Conservation (phyloP, 1,140 invertebrate species). For the Macrosteles quadrilineatus region DNA sequence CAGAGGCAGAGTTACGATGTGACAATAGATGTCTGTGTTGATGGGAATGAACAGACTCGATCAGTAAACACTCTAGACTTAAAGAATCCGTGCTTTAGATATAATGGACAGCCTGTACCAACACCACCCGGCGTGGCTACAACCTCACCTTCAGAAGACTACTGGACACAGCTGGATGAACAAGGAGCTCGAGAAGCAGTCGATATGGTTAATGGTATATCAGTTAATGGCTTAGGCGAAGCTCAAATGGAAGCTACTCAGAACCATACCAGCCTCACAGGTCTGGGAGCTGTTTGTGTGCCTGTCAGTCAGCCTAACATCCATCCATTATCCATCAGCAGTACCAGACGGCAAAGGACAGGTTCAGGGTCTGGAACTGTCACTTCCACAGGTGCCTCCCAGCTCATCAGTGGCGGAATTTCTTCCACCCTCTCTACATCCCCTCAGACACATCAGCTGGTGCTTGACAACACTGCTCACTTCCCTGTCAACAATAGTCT, state of each 20-base stretch:
- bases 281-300: conserved; percentile 13
- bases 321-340: conserved; percentile 63
- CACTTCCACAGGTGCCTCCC: conserved; percentile 62
- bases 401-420: conserved; percentile 72
- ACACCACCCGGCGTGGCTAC: conserved; percentile 87
- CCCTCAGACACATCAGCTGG: conserved; percentile 53
- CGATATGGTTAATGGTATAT: conserved; percentile 79
- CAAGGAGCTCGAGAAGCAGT: conserved; percentile 69
- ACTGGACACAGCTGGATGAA: conserved; percentile 83
- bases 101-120: conserved; percentile 82
- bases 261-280: conserved; percentile 37
- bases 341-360: conserved; percentile 61
- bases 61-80: conserved; percentile 93
- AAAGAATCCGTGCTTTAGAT: conserved; percentile 98
- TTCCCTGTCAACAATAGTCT: conserved; percentile 72
- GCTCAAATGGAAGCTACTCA: conserved; percentile 62
- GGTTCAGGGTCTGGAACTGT: conserved; percentile 53
- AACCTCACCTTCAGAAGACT: conserved; percentile 88
- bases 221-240: conserved; percentile 74
- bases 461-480: conserved; percentile 61
- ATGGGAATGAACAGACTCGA: conserved; percentile 76
- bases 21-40: conserved; percentile 91
- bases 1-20: conserved; percentile 99
- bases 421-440: conserved; percentile 67
- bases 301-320: conserved; percentile 60